These are phyloP conservation scores for Cecidostiba fungosa DNA, from an alignment of 2,888 invertebrate genomes.

Conservation along the genomic window DNA sequence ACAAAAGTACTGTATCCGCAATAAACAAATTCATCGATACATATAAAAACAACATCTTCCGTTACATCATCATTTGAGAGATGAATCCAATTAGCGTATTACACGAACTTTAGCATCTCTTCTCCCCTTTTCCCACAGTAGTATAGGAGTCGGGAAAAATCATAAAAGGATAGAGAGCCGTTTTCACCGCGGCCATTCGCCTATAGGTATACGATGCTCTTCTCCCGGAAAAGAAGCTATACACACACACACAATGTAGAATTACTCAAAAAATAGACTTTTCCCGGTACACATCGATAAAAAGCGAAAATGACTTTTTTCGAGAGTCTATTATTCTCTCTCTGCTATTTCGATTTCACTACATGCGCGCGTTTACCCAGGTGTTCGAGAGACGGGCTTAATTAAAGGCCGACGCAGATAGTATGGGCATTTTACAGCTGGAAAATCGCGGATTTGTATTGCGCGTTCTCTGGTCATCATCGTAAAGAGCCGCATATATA, in stretches of 20 bases:
- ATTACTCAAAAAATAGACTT: background rate
- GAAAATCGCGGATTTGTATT: constrained; percentile 28
- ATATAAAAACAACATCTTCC: background rate
- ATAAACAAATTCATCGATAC: background rate
- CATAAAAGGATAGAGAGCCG: background rate
- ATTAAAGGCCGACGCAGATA: constrained; percentile 24
- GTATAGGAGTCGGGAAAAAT: background rate
- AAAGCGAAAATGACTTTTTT: too few species aligned
- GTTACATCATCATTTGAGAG: background rate
- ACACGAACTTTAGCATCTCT: background rate
- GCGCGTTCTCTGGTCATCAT: constrained; percentile 5
- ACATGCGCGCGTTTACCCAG: background rate
- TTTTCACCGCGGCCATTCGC: background rate
- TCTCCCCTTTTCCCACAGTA: background rate
- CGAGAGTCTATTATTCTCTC: background rate
- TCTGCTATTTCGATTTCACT: constrained; percentile 21
- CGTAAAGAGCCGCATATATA: constrained; percentile 53
- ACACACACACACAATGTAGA: background rate
- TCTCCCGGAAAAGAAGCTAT: constrained; percentile 1
- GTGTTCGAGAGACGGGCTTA: background rate
- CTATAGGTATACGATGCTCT: too few species aligned
- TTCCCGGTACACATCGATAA: background rate
- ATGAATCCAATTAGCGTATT: constrained; percentile 20
- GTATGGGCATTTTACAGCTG: constrained; percentile 26
- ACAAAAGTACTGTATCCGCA: background rate